Evolutionary conservation across 2,797 vertebrate species (phyloP).

Genomic region (Protonibea diacanthus): DNA sequence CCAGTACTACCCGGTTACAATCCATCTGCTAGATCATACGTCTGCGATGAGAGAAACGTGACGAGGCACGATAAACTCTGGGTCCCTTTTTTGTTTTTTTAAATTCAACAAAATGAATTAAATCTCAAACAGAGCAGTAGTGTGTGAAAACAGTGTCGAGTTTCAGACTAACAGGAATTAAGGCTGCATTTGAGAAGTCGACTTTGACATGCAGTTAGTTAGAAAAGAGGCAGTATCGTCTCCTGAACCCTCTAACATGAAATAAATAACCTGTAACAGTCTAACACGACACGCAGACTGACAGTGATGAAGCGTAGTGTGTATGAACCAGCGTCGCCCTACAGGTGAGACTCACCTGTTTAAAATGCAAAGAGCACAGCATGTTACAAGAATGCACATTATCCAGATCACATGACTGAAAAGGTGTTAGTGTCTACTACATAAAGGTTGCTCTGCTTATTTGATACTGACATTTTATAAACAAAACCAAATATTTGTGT

Average conservation of each 20-base stretch:
- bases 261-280: neutral
- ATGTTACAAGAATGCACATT: neutral
- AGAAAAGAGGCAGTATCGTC: neutral
- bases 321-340: neutral
- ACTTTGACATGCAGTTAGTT: neutral
- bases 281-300: neutral
- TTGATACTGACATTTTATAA: neutral
- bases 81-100: conserved; percentile 52
- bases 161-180: neutral
- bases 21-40: neutral
- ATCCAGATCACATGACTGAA: neutral
- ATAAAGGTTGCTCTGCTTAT: neutral
- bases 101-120: neutral
- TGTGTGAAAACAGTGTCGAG: neutral
- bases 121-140: conserved; percentile 4
- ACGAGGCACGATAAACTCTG: neutral
- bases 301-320: neutral
- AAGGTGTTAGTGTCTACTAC: neutral
- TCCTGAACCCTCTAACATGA: neutral
- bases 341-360: neutral
- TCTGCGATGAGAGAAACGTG: neutral
- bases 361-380: neutral
- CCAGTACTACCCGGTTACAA: neutral
- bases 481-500: neutral
- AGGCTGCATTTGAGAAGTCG: neutral